Conservation (phyloP, 2,888 invertebrate species). For the Drosophila borborema region DNA sequence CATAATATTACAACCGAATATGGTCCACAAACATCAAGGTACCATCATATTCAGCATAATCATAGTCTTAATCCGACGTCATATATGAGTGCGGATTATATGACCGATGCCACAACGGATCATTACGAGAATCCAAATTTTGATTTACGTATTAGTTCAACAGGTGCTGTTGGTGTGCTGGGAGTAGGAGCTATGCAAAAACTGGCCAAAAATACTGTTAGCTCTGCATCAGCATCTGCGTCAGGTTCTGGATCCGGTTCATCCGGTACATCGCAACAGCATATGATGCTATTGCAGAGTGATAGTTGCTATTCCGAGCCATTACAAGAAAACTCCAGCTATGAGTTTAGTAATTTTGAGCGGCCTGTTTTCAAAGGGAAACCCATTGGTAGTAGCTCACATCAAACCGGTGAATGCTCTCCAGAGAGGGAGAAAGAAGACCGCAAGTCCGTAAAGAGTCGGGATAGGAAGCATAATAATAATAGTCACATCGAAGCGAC, state of each 20-base stretch:
- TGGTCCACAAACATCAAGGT: constrained; percentile 35
- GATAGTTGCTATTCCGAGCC: constrained; percentile 85
- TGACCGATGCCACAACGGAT: constrained; percentile 82
- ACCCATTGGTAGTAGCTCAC: constrained; percentile 34
- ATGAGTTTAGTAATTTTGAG: constrained; percentile 88
- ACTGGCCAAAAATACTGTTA: constrained; percentile 55
- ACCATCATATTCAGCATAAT: constrained; percentile 28
- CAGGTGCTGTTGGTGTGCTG: constrained; percentile 18
- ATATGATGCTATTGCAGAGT: constrained; percentile 75
- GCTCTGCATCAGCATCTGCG: constrained; percentile 61
- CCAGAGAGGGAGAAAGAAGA: constrained; percentile 29
- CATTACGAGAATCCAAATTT: constrained; percentile 86
- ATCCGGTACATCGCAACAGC: constrained; percentile 75
- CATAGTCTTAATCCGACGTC: constrained; percentile 44
- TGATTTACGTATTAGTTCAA: constrained; percentile 69
- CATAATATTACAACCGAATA: constrained; percentile 61
- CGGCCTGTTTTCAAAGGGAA: constrained; percentile 86
- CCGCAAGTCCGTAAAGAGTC: constrained; percentile 40
- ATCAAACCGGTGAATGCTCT: constrained; percentile 59
- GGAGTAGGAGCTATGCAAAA: constrained; percentile 52
- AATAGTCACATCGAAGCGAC: constrained; percentile 68
- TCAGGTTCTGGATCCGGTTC: constrained; percentile 61
- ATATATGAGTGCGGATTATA: constrained; percentile 71
- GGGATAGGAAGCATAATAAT: constrained; percentile 49
- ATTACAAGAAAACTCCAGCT: constrained; percentile 76